phyloP scores from a whole-genome alignment of 2,888 invertebrate species.

The Pammene aurita region DNA sequence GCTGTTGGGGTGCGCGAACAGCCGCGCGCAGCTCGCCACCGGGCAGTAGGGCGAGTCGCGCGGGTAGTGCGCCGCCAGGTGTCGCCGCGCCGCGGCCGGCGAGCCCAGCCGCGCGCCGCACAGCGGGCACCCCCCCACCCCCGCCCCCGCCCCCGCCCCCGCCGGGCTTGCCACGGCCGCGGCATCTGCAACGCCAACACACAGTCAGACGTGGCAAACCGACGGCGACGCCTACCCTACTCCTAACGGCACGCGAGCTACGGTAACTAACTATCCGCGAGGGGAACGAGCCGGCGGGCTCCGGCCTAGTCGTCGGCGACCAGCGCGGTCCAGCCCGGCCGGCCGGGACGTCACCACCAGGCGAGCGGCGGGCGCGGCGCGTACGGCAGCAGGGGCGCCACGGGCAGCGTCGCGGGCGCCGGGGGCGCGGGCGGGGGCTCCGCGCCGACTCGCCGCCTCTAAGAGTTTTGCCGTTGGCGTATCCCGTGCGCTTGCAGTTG shows the following conservation, averaged over 20 bases:
- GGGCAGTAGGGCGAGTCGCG: constrained; percentile 93
- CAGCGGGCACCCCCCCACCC: constrained; percentile 84
- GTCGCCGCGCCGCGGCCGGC: constrained; percentile 87
- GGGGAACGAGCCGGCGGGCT: constrained; percentile 29
- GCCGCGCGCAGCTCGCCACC: constrained; percentile 88
- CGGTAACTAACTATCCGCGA: too few species aligned
- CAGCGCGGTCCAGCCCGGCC: constrained; percentile 41
- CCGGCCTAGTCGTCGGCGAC: constrained; percentile 64
- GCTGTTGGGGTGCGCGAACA: constrained; percentile 92
- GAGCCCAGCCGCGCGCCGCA: constrained; percentile 87
- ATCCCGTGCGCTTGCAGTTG: constrained; percentile 89
- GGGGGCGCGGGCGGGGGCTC: constrained; percentile 31
- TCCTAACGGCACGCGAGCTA: too few species aligned
- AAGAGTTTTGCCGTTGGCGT: constrained; percentile 86
- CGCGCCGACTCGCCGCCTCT: constrained; percentile 72
- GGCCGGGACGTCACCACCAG: constrained; percentile 44
- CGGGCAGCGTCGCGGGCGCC: constrained; percentile 46
- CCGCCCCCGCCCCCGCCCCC: constrained; percentile 50
- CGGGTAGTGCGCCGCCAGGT: constrained; percentile 92
- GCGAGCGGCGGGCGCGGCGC: constrained; percentile 42
- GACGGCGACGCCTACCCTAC: constrained; percentile 59
- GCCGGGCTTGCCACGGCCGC: constrained; percentile 61
- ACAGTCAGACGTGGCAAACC: constrained; percentile 63
- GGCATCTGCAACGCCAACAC: constrained; percentile 86
- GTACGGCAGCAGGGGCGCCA: constrained; percentile 29